Evolutionary conservation across 1,140 invertebrate genomes (phyloP), one percentile per base, ranked within the genome.

Genomic region (Oryctes rhinoceros): DNA sequence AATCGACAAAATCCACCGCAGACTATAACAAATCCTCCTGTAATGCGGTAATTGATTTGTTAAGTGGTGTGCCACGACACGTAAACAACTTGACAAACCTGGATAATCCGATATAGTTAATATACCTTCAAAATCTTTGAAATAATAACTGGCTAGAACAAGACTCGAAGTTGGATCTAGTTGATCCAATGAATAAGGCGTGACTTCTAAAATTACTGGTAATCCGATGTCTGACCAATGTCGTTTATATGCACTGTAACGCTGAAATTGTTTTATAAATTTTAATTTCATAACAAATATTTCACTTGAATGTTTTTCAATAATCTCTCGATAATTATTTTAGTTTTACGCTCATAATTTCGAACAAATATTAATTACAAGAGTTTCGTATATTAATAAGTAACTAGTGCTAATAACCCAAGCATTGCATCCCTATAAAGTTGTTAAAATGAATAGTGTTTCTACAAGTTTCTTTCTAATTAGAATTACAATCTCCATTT

Each of bases 151-250:
- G 53, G 95, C 94, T 77, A 98, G 88, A 13, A 95, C 85, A 82
- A 92, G 91, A 84, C 94, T 94, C 11, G 94, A 96, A 4, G 94
- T 92, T 71, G 95, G 93, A 88, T 99, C 96, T 49, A 97, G 88
- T 89, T 99, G 98, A 87, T 98, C 94, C 30, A 99, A 87, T 76
- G 96, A 96, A 86, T 93, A 95, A 9, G 96, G 93, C 37, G 95
- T 96, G 0, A 99, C 93, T 91, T 98, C 96, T 78, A 99, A 89
- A 7, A 96, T 91, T 18, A 97, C 92, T 4, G 96, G 96, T 47
- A 98, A 89, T 82, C 94, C 91, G 74, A 94, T 95, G 75, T 97
- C 97, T 77, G 96, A 97, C 97, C 98, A 99, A 85, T 98, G 97
- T 85, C 96, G 93, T 89, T 99, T 99, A 86, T 94, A 96, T 10